Evolutionary conservation across 1,140 invertebrate species (phyloP).

Genomic region (Sipha flava): DNA sequence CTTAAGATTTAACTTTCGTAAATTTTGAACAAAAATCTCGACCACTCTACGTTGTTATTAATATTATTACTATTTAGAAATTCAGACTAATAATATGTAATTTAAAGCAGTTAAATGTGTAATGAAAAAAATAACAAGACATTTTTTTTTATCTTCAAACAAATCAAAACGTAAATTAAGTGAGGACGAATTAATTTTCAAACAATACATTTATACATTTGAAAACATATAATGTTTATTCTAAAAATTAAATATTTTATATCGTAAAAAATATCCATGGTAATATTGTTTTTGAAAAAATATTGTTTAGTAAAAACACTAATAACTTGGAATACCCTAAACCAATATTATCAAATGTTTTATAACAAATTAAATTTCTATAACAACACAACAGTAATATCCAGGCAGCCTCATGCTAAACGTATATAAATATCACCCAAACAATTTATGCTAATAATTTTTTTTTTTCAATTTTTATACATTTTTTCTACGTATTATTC

Average conservation of each 20-base stretch:
- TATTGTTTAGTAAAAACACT: neutral
- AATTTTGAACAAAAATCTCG: neutral
- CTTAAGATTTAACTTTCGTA: neutral
- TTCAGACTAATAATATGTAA: neutral
- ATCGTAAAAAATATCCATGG: neutral
- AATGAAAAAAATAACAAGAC: neutral
- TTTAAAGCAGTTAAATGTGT: neutral
- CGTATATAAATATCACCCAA: slow-evolving; percentile 15
- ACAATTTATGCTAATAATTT: neutral
- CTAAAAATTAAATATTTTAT: neutral
- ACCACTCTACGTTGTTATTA: neutral
- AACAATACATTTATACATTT: neutral
- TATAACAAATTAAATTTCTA: slow-evolving; percentile 27
- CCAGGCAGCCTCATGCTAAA: neutral
- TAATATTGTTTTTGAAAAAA: neutral
- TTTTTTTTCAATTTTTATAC: neutral
- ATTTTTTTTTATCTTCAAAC: neutral
- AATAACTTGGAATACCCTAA: neutral
- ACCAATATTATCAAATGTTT: slow-evolving; percentile 18
- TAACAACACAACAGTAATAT: slow-evolving; percentile 13
- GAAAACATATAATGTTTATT: neutral
- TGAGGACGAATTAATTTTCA: neutral
- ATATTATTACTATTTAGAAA: neutral
- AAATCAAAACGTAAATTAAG: neutral
- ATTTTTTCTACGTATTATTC: neutral